A percentile compares a stretch with the other conserved stretches of the same genome.
These are phyloP conservation scores for Syngnathus rostellatus DNA, from an alignment of 2,797 vertebrate genomes.

Conservation along the genomic window DNA sequence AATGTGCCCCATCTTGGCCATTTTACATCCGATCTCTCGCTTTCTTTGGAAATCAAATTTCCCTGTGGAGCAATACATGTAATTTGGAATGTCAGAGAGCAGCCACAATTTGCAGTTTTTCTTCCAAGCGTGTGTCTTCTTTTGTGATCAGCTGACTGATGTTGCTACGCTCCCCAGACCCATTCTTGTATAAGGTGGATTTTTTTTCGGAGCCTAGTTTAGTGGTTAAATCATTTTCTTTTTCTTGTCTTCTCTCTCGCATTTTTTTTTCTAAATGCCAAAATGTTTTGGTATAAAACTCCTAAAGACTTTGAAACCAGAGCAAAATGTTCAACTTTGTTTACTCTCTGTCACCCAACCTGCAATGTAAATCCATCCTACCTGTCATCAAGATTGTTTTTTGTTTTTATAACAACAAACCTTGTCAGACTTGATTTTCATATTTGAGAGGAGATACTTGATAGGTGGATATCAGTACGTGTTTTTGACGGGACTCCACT, in stretches of 20 bases:
- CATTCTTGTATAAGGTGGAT: not conserved
- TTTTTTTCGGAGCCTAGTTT: not conserved
- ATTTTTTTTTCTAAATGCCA: not conserved
- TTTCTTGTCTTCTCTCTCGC: not conserved
- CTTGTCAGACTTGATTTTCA: too few species aligned
- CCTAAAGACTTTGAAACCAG: not conserved
- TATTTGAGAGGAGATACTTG: too few species aligned
- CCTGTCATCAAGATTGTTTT: not conserved
- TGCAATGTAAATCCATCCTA: too few species aligned
- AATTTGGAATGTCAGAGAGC: constrained; percentile 29
- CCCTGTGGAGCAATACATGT: constrained; percentile 45
- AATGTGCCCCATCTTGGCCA: constrained; percentile 53
- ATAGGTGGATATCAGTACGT: too few species aligned
- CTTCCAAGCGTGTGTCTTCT: not conserved
- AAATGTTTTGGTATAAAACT: not conserved
- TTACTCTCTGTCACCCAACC: not conserved
- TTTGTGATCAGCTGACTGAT: not conserved
- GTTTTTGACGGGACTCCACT: too few species aligned
- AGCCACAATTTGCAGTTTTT: not conserved
- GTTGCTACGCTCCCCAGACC: not conserved
- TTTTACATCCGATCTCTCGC: constrained; percentile 26
- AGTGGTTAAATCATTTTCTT: not conserved
- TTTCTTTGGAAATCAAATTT: constrained; percentile 52
- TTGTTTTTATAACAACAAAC: not conserved
- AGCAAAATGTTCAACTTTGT: not conserved